Percentiles rank a stretch among this genome's conserved stretches.
These are phyloP conservation scores for Gymnocypris eckloni DNA, from an alignment of 2,797 vertebrate genomes.

Conservation along the genomic window DNA sequence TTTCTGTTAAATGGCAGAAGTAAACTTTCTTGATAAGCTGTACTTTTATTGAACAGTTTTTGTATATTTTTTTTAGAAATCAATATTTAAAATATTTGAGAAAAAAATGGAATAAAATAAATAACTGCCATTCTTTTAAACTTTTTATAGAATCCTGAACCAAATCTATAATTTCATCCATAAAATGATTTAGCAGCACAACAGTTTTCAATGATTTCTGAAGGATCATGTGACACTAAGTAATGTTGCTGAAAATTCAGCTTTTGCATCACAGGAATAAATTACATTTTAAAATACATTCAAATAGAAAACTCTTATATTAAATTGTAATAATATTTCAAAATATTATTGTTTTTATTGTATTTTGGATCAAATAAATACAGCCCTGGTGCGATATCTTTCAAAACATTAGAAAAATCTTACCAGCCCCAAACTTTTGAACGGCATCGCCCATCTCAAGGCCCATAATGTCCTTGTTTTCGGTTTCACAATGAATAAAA, in stretches of 20 bases:
- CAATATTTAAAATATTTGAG: neutral
- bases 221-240: neutral
- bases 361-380: neutral
- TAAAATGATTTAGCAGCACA: neutral
- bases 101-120: neutral
- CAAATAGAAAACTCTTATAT: neutral
- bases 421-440: neutral
- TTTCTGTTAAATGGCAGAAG: neutral
- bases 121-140: neutral
- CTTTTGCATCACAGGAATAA: neutral
- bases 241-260: neutral
- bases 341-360: neutral
- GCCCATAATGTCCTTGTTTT: neutral
- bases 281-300: neutral
- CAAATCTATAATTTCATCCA: neutral
- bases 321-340: neutral
- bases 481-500: slow-evolving; percentile 21
- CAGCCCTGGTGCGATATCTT: neutral
- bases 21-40: neutral
- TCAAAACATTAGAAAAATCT: neutral
- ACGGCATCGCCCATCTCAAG: neutral
- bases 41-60: neutral
- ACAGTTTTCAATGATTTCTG: neutral
- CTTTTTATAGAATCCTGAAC: neutral
- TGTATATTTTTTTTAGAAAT: neutral